These are phyloP conservation scores for Gallinago nigripennis DNA, from an alignment of 2,797 vertebrate genomes.

Conservation along the genomic window DNA sequence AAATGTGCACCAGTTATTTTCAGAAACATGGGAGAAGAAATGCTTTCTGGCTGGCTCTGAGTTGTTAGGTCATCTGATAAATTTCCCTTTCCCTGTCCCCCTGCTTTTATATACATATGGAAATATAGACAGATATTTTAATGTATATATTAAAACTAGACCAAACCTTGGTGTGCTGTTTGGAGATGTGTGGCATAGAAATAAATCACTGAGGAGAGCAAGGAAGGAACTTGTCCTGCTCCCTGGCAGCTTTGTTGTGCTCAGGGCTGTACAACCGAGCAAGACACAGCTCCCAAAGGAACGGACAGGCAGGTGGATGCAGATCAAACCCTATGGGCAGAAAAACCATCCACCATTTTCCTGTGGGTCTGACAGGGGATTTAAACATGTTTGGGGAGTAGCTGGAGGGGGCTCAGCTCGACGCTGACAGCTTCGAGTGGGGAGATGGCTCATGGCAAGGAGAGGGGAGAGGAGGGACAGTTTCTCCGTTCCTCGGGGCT, in stretches of 20 bases:
- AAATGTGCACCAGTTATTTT: slow-evolving; percentile 25
- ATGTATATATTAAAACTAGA: neutral
- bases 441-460: neutral
- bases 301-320: neutral
- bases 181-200: slow-evolving; percentile 15
- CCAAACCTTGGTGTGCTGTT: neutral
- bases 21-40: slow-evolving; percentile 35
- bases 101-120: slow-evolving; percentile 28
- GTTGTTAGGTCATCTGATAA: neutral
- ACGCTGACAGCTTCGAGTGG: neutral
- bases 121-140: slow-evolving; percentile 13
- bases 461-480: neutral
- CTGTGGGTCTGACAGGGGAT: neutral
- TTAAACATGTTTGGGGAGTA: neutral
- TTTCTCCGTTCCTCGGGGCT: neutral
- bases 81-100: slow-evolving; percentile 21
- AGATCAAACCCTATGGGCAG: neutral
- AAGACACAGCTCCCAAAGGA: neutral
- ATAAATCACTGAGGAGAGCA: slow-evolving; percentile 2
- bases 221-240: neutral
- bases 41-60: slow-evolving; percentile 23
- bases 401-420: neutral
- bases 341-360: neutral
- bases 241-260: neutral
- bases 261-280: neutral